Percentiles rank a stretch among this genome's conserved stretches.
Evolutionary conservation across 2,797 vertebrate genomes (phyloP).

Genomic region (Malacoraja senta): DNA sequence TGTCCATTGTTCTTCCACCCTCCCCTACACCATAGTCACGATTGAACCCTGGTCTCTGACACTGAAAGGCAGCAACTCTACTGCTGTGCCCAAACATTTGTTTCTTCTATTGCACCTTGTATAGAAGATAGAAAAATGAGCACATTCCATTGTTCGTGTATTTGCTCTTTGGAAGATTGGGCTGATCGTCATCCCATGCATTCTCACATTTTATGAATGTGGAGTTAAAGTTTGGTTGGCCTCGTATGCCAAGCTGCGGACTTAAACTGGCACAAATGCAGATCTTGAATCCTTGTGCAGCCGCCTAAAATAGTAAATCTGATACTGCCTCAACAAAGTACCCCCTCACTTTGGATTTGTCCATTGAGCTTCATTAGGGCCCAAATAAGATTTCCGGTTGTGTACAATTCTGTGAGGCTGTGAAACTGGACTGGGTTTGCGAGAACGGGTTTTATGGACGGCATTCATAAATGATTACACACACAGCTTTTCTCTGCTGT

Average conservation of each 20-base stretch:
- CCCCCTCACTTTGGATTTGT: neutral
- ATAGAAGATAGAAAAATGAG: neutral
- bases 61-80: too few relatives aligned
- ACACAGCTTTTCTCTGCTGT: neutral
- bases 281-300: neutral
- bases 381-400: neutral
- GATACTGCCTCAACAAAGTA: neutral
- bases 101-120: too few relatives aligned
- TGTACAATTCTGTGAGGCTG: neutral
- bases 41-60: too few relatives aligned
- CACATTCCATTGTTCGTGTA: neutral
- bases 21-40: too few relatives aligned
- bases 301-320: neutral
- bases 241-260: neutral
- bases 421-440: neutral
- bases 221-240: neutral
- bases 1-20: too few relatives aligned
- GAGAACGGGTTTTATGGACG: neutral
- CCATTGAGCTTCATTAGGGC: neutral
- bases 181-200: too few relatives aligned
- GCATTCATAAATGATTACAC: neutral
- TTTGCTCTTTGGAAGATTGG: neutral
- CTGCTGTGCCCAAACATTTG: too few relatives aligned
- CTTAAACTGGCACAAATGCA: neutral
- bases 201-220: neutral